Base-by-base conservation (phyloP, 2,888 invertebrate species). In the Eupithecia subfuscata region DNA sequence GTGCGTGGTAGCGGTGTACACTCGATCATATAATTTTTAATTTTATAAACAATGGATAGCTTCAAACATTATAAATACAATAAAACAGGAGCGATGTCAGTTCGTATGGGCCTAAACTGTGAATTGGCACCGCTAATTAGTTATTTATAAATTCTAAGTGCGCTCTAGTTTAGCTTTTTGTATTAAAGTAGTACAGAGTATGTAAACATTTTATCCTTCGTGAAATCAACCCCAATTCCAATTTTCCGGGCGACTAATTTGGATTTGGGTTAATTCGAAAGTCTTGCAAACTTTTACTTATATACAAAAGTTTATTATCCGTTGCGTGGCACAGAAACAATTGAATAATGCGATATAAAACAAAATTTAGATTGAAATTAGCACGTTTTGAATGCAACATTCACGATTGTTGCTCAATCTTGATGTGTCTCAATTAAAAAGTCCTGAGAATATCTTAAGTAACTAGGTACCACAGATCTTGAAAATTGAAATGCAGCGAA, bases 181-280 rank as follows among this genome's bases (percentile, higher is more conserved):
- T 67, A 52, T 65, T 64, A 71, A 64, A 73, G 70, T 60, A 60
- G 12, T 60, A 67, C 68, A 70, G 48, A 65, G 45, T 70, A 73
- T 63, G 64, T 76, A 69, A 69, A 76, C 64, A 69, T 65, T 74
- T 74, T 70, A 75, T 77, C 70, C 40, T 60, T 60, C 12, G 30
- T 40, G 37, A 74, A 75, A 75, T 77, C 77, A 74, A 74, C 74
- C 77, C 72, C 60, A 72, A 72, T 72, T 8, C 45, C 25, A 71
- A 43, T 67, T 72, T 74, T 72, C 8, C 48, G 65, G 60, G 69
- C 65, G 56, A 71, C 65, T 60, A 45, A 74, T 73, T 74, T 77
- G 60, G 63, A 72, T 71, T 72, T 56, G 63, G 70, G 74, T 73
- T 75, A 75, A 73, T 73, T 63, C 67, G 30, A 63, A 73, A 71